Base-by-base conservation (phyloP, 2,797 vertebrate species). In the Coregonus ussuriensis region DNA sequence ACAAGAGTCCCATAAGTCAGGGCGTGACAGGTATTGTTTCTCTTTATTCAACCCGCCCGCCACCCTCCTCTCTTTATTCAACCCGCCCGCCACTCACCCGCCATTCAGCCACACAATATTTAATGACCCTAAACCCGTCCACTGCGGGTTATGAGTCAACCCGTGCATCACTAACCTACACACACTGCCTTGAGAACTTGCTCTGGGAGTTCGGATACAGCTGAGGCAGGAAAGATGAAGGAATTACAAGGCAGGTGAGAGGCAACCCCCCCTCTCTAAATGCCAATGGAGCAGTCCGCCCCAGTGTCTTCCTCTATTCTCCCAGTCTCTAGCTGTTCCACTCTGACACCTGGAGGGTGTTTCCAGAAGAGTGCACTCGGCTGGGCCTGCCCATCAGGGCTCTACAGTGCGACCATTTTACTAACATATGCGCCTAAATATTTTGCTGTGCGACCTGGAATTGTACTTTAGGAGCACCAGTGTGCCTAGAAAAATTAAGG, bases 331-430 rank as follows among this genome's bases (percentile, higher is more conserved):
- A 79, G 80, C 75, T 62, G 77, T 79, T 87, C 73, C 77, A 69
- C 77, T 81, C 71, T 72, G 81, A 82, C 81, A 77, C 83, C 18
- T 0, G 21, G 81, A 71, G 73, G 80, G 72, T 79, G 81, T 88
- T 91, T 91, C 84, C 84, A 73, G 79, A 76, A 82, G 80, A 88
- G 83, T 90, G 81, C 88, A 78, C 88, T 89, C 80, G 76, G 74
- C 81, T 84, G 84, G 82, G 86, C 77, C 79, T 31, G 68, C 72
- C 76, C 83, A 11, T 47, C 9, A 11, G 41, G 41, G 41, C 41
- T 47, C 41, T 47, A 13, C 41, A 13, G 41, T 13, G 41, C 9
- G 9, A 47, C 41, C 41, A 47, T 47, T 47, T 47, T 47, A 33
- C 85, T 0, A 3, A 33, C 31, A 33, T 33, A 33, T 33, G 31